Evolutionary conservation across 2,888 invertebrate genomes (phyloP).

Genomic region (Cephus pygmeus): DNA sequence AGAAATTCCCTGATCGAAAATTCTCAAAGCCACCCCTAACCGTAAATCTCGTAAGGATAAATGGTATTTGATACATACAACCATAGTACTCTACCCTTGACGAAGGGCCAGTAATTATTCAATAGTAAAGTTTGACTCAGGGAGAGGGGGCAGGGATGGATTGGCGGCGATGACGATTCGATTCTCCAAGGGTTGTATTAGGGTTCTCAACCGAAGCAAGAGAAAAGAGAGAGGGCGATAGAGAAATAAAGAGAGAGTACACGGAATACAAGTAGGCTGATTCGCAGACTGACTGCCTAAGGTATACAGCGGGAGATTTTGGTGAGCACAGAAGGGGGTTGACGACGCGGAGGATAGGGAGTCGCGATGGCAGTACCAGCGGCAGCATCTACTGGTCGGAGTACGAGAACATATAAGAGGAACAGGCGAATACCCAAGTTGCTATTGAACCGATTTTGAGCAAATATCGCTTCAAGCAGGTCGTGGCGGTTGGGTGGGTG

Average conservation of each 20-base stretch:
- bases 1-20: not conserved
- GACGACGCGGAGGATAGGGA: not conserved
- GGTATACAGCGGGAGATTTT: not conserved
- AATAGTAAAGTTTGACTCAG: conserved; percentile 41
- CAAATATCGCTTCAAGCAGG: conserved; percentile 64
- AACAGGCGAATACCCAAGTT: conserved; percentile 64
- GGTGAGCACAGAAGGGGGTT: not conserved
- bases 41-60: not conserved
- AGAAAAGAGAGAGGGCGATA: not conserved
- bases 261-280: not conserved
- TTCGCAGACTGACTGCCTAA: not conserved
- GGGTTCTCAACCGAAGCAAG: not conserved
- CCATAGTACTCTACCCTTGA: conserved; percentile 35
- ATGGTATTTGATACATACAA: conserved; percentile 6
- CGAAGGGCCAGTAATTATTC: conserved; percentile 48
- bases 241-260: not conserved
- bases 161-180: conserved; percentile 39
- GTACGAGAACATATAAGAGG: conserved; percentile 48
- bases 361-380: not conserved
- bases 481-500: conserved; percentile 42
- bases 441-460: conserved; percentile 66
- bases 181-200: not conserved
- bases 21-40: not conserved
- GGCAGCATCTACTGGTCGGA: not conserved
- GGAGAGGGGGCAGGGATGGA: conserved; percentile 32